Evolutionary conservation across 2,113 vertebrate species (phyloP), one percentile per base, ranked within the genome.

Genomic region (Melanocharis versteri): DNA sequence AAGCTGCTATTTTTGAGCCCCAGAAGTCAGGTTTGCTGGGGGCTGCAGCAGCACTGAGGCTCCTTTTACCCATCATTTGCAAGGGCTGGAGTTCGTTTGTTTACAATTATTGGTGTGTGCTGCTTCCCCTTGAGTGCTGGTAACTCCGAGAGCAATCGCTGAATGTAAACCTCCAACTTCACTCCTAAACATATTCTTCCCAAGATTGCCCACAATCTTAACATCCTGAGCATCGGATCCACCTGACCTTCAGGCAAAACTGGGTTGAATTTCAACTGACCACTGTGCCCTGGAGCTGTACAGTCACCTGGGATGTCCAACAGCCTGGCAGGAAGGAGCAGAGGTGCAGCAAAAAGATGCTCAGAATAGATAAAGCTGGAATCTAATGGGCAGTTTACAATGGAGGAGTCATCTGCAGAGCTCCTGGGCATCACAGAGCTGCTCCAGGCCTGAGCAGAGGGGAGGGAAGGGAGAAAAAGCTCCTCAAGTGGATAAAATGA

Each of bases 381-480:
- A 9, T 37, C 4, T 17, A 22, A 30, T 7, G 56, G 15, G 11
- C 14, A 28, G 22, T 1, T 1, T 19, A 5, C 5, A 1, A 2
- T 3, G 14, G n/a, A 85, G 11, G 48, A 87, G 19, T 7, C 15
- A 26, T 13, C 40, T 37, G 45, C 1, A 8, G 51, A 78, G 50
- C 16, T 51, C 14, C 30, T 33, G 44, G 18, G 37, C 11, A 68
- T n/a, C 79, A 65, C 53, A 3, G 4, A 47, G 20, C 14, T 50
- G 44, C 5, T 39, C 48, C 48, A 56, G 57, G 7, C 1, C 54
- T 40, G 28, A 72, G 28, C 0, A 40, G 37, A 14, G 14, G 3
- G 9, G 48, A 64, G 40, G 27, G 37, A 73, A 15, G 12, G 37
- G 9, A 85, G 39, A 47, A 27, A 15, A 81, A 62, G 10, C 9